Conservation (phyloP, 2,113 vertebrate species). For the Typhlomys cinereus region DNA sequence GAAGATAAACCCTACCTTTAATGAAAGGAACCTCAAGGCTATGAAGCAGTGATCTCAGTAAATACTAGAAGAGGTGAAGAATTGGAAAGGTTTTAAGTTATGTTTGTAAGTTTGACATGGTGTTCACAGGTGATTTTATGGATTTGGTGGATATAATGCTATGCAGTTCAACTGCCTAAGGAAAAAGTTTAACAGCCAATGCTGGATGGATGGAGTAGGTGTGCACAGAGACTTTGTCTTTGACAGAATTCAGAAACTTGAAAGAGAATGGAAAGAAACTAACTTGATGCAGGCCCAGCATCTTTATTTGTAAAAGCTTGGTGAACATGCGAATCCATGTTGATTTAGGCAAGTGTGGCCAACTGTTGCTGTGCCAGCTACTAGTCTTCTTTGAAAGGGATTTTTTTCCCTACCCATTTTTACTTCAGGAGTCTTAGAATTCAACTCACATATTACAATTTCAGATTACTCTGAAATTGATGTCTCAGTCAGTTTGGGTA, state of each 20-base stretch:
- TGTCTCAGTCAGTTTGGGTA: background rate
- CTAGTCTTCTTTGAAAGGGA: constrained; percentile 8
- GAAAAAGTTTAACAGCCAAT: background rate
- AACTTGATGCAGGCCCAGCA: background rate
- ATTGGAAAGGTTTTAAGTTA: background rate
- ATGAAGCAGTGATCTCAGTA: background rate
- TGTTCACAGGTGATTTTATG: background rate
- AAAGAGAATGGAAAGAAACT: background rate
- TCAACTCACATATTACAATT: background rate
- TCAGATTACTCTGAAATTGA: background rate
- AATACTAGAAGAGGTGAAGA: background rate
- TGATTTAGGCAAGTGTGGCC: constrained; percentile 4
- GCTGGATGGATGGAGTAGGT: background rate
- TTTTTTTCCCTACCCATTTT: background rate
- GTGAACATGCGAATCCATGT: background rate
- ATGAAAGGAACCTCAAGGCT: background rate
- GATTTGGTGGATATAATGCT: background rate
- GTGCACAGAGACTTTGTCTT: background rate
- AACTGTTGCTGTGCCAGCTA: background rate
- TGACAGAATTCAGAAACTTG: background rate
- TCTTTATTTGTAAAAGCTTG: constrained; percentile 16
- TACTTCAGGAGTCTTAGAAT: background rate
- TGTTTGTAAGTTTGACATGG: background rate
- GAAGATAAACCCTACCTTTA: background rate
- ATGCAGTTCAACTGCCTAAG: background rate